These are phyloP conservation scores for Dryomyza anilis DNA, from an alignment of 2,888 invertebrate genomes.

Conservation along the genomic window DNA sequence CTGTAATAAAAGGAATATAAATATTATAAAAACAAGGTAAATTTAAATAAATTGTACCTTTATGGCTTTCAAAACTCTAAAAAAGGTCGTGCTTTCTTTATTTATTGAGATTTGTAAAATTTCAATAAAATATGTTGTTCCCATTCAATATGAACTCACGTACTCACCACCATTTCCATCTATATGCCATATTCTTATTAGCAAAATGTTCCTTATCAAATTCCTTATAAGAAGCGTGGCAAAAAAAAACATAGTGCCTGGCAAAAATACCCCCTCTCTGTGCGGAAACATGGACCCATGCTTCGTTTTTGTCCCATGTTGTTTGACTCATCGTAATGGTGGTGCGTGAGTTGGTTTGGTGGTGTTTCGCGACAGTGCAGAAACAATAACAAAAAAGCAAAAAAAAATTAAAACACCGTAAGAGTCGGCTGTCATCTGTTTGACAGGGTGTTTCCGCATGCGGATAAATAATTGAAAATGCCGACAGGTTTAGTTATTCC, in stretches of 20 bases:
- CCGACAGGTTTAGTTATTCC: no score
- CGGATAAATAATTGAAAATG: not conserved
- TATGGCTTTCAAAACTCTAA: no score
- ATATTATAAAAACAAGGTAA: no score
- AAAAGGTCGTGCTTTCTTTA: no score
- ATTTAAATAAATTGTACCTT: no score
- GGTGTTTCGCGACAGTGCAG: not conserved
- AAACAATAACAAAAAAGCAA: not conserved
- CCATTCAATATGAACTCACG: no score
- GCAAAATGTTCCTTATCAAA: not conserved
- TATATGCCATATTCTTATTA: not conserved
- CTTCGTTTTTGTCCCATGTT: not conserved
- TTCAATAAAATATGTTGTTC: no score
- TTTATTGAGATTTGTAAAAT: no score
- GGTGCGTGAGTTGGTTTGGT: not conserved
- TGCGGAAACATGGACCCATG: not conserved
- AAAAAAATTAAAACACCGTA: not conserved
- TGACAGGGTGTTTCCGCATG: conserved; percentile 9
- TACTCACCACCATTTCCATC: not conserved
- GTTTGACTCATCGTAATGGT: no score
- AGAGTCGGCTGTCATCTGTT: conserved; percentile 8
- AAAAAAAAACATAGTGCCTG: not conserved
- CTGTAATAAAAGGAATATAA: no score
- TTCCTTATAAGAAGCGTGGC: not conserved
- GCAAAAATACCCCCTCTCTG: not conserved